Evolutionary conservation across 2,888 invertebrate species (phyloP), one percentile per base, ranked within the genome.

Genomic region (Muschampia plurimacula): DNA sequence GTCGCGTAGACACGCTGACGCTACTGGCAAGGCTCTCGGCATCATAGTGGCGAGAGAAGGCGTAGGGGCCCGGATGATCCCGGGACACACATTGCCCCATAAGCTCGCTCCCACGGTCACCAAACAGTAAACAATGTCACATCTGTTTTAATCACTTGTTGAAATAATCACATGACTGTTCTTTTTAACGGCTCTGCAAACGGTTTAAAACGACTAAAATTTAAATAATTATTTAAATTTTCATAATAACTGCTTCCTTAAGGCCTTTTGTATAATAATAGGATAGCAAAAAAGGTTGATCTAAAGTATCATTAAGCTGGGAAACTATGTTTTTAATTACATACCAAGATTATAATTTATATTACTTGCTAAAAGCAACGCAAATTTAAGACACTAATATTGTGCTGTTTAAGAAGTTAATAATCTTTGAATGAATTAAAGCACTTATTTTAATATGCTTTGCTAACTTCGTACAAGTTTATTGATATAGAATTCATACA

Each of bases 11-110:
- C 72, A 91, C 91, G 77, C 88, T 86, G 76, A 88, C 81, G 78
- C 88, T 90, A 83, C 93, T 94, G 64, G 90, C 91, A 72, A 93
- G 78, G 78, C 94, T 94, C 77, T 93, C 92, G 36, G 92, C 89
- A 80, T 95, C 94, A 83, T 91, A 94, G 76, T 93, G 94, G 74
- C 93, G 88, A 67, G 90, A 84, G 79, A 91, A 91, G 73, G 88
- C 86, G 81, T 92, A 92, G 73, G 93, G 87, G 89, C 93, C 94
- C 89, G 92, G 92, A 86, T 91, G 87, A 83, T 90, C 90, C 91
- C 96, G 96, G 93, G 96, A 96, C 93, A 96, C 96, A 95, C 96
- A 96, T 96, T 96, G 96, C 96, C 96, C 96, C 96, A 96, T 96
- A 96, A 84, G 95, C 90, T 84, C 84, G 86, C 77, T 77, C 78